phyloP scores from a whole-genome alignment of 2,113 vertebrate species.

The Cynocephalus volans region DNA sequence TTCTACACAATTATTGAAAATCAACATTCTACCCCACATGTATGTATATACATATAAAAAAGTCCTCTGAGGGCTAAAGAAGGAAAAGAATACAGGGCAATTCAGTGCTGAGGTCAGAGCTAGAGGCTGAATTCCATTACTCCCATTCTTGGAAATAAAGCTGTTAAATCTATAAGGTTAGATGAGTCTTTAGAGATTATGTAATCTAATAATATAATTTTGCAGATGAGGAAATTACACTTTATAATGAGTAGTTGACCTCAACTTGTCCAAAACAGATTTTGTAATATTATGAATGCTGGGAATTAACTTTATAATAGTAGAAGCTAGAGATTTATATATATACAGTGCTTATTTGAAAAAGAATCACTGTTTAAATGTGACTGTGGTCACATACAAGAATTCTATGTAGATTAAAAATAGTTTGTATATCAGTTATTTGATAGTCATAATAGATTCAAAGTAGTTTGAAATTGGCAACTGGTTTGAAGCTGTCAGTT shows the following conservation, averaged over 20 bases:
- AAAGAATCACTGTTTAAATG: neutral
- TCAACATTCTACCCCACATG: too few relatives aligned
- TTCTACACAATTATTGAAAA: too few relatives aligned
- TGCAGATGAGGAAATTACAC: neutral
- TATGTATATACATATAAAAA: too few relatives aligned
- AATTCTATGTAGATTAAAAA: neutral
- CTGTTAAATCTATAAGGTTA: neutral
- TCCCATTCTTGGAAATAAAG: conserved; percentile 36
- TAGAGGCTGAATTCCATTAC: neutral
- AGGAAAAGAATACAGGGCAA: neutral
- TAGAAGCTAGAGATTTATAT: neutral
- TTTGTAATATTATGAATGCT: conserved; percentile 28
- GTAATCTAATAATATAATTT: conserved; percentile 1
- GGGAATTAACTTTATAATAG: conserved; percentile 6
- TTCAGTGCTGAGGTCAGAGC: neutral
- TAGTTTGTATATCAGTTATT: neutral
- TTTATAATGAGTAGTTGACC: neutral
- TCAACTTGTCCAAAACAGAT: neutral
- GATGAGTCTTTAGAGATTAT: neutral
- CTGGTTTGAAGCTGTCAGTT: neutral
- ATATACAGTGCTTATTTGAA: neutral
- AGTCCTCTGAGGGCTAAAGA: neutral
- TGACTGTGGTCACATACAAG: neutral
- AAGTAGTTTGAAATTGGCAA: conserved; percentile 8
- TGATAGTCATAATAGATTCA: neutral